Evolutionary conservation across 2,113 vertebrate species (phyloP).

Genomic region (Dolichotis patagonum): DNA sequence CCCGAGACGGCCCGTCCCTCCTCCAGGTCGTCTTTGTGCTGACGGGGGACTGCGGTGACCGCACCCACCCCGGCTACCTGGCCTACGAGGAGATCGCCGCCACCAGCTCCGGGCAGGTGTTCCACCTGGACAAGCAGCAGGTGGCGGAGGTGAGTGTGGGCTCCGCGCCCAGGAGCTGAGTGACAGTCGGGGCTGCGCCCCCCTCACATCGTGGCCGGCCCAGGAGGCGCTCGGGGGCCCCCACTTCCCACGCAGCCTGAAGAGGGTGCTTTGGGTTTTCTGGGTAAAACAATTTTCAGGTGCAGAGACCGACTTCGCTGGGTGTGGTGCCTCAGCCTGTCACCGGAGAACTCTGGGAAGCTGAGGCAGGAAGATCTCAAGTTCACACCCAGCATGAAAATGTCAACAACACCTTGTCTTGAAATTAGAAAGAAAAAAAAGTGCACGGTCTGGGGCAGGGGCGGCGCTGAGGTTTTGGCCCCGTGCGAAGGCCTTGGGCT

Average conservation of each 20-base stretch:
- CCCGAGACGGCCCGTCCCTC: accelerated
- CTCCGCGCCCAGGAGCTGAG: too few species aligned
- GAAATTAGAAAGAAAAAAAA: background rate
- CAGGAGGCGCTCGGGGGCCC: accelerated
- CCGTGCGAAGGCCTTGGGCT: background rate
- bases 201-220: accelerated
- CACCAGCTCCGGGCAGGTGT: constrained; percentile 95
- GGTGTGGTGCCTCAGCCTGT: background rate
- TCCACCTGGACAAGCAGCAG: constrained; percentile 97
- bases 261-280: background rate
- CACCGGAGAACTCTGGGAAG: background rate
- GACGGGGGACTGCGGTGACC: constrained; percentile 96
- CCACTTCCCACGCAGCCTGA: background rate
- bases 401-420: background rate
- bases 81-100: constrained; percentile 95
- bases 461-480: background rate
- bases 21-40: constrained; percentile 95
- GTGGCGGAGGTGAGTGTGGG: constrained; percentile 92
- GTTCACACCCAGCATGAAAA: background rate
- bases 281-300: background rate
- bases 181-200: accelerated
- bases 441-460: background rate
- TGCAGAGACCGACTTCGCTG: background rate
- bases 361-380: background rate
- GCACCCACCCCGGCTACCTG: constrained; percentile 94